Evolutionary conservation across 2,113 vertebrate species (phyloP).

Genomic region (Otocyon megalotis): DNA sequence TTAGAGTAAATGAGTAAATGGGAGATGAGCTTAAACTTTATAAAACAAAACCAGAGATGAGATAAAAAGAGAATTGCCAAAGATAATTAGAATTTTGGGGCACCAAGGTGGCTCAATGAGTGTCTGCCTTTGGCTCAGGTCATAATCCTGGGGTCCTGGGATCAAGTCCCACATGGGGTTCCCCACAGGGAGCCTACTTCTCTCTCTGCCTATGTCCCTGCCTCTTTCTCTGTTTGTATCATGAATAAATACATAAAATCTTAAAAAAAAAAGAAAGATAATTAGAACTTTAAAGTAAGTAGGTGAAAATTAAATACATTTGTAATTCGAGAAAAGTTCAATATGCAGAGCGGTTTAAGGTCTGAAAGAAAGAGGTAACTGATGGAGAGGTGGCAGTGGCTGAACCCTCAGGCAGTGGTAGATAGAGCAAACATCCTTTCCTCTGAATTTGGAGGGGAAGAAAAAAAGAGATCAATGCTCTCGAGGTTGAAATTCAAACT

Average conservation of each 20-base stretch:
- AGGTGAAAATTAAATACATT: not conserved
- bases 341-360: not conserved
- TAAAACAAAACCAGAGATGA: not conserved
- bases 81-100: not conserved
- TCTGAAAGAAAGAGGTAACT: not conserved
- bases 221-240: too few relatives aligned
- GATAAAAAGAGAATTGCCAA: not conserved
- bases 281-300: not conserved
- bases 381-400: fast-evolving
- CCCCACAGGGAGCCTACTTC: too few relatives aligned
- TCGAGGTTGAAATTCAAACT: not conserved
- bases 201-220: too few relatives aligned
- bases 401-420: not conserved
- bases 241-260: too few relatives aligned
- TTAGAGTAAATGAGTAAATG: not conserved
- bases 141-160: too few relatives aligned
- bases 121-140: too few relatives aligned
- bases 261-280: not conserved
- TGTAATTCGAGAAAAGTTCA: not conserved
- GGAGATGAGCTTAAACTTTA: not conserved
- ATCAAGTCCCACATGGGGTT: too few relatives aligned
- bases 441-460: not conserved
- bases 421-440: not conserved
- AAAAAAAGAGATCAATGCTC: not conserved
- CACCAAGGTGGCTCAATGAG: too few relatives aligned